Evolutionary conservation across 2,888 invertebrate genomes (phyloP), one percentile per base, ranked within the genome.

Genomic region (Crepidodera aurea): DNA sequence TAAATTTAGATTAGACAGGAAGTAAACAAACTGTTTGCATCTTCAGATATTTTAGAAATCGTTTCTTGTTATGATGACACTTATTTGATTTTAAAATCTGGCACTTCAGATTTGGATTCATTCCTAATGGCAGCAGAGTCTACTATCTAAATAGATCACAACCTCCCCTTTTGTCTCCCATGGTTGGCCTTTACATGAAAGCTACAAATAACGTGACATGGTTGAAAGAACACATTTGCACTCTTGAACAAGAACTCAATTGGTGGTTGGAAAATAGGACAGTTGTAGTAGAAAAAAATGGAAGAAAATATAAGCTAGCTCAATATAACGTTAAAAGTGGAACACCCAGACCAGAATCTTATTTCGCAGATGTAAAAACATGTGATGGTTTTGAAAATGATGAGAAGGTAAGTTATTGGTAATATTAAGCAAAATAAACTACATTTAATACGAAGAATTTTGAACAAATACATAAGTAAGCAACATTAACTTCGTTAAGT

Each of bases 71-170:
- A n/a, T n/a, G n/a, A n/a, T n/a, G n/a, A n/a, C n/a, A n/a, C n/a
- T n/a, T n/a, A n/a, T n/a, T n/a, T n/a, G n/a, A n/a, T n/a, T n/a
- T n/a, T n/a, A n/a, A n/a, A n/a, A n/a, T n/a, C n/a, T n/a, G n/a
- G n/a, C n/a, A n/a, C n/a, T n/a, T n/a, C n/a, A 84, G 81, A 70
- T 82, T 87, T 67, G 90, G 91, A 1, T 88, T 88, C 71, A 83
- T 94, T 37, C 94, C 94, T 0, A 94, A 94, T 74, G 94, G 94
- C 0, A 90, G 90, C 29, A 83, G 95, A 63, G 85, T 92, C 69
- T 95, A 95, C 77, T 94, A 90, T 72, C 79, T 85, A 50, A 84
- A 87, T 77, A 83, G 91, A 60, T 88, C 89, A 10, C 91, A 91
- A 70, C 90, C 90, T 0, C 91, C 91, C 0, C 78, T 90, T 66